Percentiles rank a stretch among this genome's conserved stretches.
Conservation (phyloP, 2,113 vertebrate genomes). For the Hiodon alosoides region DNA sequence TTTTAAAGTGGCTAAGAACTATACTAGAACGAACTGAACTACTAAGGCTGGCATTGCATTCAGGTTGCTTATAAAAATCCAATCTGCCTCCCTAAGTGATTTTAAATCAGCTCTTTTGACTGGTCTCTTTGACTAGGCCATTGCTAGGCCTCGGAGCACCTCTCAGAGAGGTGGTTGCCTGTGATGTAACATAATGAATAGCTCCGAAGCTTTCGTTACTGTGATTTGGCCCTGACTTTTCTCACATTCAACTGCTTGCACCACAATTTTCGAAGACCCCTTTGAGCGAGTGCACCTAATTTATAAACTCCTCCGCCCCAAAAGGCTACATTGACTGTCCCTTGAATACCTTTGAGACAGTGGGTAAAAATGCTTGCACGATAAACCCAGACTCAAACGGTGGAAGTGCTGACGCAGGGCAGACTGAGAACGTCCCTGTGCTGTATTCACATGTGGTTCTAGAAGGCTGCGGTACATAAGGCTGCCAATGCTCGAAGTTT, state of each 20-base stretch:
- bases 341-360: neutral
- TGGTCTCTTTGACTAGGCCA: too few relatives aligned
- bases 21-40: constrained; percentile 25
- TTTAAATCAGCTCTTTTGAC: neutral
- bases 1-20: constrained; percentile 36
- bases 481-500: too few relatives aligned
- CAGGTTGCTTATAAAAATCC: constrained; percentile 20
- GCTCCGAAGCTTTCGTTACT: neutral
- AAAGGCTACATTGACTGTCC: neutral
- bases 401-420: too few relatives aligned
- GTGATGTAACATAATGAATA: constrained; percentile 12
- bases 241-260: neutral
- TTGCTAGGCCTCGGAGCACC: neutral
- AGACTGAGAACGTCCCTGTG: too few relatives aligned
- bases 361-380: neutral
- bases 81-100: constrained; percentile 16
- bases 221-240: neutral
- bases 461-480: too few relatives aligned
- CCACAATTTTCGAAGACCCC: neutral
- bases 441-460: too few relatives aligned
- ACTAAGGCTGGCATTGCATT: constrained; percentile 22
- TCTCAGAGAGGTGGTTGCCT: neutral
- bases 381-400: neutral
- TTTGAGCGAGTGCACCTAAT: neutral
- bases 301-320: neutral